Base-by-base conservation (phyloP, 1,140 invertebrate genomes). In the Pseudomyrmex gracilis region DNA sequence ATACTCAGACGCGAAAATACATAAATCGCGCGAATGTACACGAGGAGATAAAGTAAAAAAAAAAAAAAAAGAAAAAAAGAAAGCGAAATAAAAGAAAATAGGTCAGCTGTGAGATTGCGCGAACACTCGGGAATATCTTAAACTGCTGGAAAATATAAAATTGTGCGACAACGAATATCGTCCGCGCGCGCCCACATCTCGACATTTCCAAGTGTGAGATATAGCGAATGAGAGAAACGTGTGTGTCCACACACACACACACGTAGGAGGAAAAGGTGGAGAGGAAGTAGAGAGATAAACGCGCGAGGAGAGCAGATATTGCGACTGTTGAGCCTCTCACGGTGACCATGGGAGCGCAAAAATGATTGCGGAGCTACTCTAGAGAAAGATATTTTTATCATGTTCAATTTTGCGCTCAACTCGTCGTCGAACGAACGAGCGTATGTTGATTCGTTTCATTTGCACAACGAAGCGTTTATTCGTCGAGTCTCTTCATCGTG, bases 61-160 rank as follows among this genome's bases (percentile, higher is more conserved):
- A 0, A 20, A 3, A 22, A 24, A 22, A 34, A 34, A 34, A 0
- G 34, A 3, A 22, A 24, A 22, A 24, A 24, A 34, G 13, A 63
- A 34, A 5, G 2, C 22, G 60, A 24, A 49, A 67, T 10, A 53
- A 20, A 55, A 20, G 63, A 63, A 83, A 53, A 63, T 73, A 60
- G 70, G 84, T 64, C 82, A 64, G 49, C 13, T 49, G 80, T 60
- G 84, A 82, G 85, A 78, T 90, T 90, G 90, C 85, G 80, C 85
- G 76, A 88, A 63, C 86, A 84, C 85, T 88, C 70, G 87, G 88
- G 83, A 73, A 85, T 77, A 85, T 84, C 74, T 88, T 86, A 84
- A 90, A 88, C 77, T 83, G 80, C 68, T 83, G 73, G 87, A 89
- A 90, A 90, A 90, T 90, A 89, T 83, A 86, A 90, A 78, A 86